These are phyloP conservation scores for Umimayanthus kanabou DNA, from an alignment of 92 coral and sea anemone genomes.

Conservation along the genomic window DNA sequence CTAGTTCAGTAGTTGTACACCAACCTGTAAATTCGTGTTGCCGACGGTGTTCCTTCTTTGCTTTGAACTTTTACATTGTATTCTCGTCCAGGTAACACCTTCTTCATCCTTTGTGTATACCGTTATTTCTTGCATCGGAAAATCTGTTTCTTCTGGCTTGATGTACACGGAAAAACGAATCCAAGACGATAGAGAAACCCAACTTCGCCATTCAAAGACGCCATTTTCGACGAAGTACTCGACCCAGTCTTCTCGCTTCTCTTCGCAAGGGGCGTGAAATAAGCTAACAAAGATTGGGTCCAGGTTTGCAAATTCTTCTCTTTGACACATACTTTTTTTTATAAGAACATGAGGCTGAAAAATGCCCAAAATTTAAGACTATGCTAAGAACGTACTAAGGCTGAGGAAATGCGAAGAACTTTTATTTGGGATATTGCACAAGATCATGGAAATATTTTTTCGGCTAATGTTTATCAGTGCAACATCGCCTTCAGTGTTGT, in stretches of 20 bases:
- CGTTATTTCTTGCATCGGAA: slow-evolving; percentile 47
- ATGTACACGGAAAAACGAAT: slow-evolving; percentile 40
- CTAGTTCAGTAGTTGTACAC: background rate
- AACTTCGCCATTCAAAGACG: slow-evolving; percentile 49
- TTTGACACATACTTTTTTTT: too few relatives aligned
- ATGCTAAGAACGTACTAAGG: too few relatives aligned
- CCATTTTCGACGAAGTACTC: slow-evolving; percentile 25
- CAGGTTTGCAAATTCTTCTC: too few relatives aligned
- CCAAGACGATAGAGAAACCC: slow-evolving; percentile 38
- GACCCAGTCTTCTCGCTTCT: slow-evolving; percentile 15
- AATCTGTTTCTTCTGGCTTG: slow-evolving; percentile 20
- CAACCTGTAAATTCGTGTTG: slow-evolving; percentile 85
- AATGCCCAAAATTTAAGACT: too few relatives aligned
- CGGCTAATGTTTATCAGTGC: too few relatives aligned
- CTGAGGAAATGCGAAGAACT: too few relatives aligned
- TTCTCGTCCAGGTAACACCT: slow-evolving; percentile 85
- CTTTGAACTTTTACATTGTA: slow-evolving; percentile 73
- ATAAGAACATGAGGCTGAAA: too few relatives aligned
- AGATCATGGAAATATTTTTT: too few relatives aligned
- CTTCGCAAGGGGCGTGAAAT: background rate
- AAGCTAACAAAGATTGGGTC: background rate
- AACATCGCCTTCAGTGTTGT: too few relatives aligned
- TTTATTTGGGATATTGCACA: too few relatives aligned
- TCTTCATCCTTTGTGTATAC: slow-evolving; percentile 74
- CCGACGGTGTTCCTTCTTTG: slow-evolving; percentile 70